Base-by-base conservation (phyloP, 2,797 vertebrate species). In the Enteromius viviparus region DNA sequence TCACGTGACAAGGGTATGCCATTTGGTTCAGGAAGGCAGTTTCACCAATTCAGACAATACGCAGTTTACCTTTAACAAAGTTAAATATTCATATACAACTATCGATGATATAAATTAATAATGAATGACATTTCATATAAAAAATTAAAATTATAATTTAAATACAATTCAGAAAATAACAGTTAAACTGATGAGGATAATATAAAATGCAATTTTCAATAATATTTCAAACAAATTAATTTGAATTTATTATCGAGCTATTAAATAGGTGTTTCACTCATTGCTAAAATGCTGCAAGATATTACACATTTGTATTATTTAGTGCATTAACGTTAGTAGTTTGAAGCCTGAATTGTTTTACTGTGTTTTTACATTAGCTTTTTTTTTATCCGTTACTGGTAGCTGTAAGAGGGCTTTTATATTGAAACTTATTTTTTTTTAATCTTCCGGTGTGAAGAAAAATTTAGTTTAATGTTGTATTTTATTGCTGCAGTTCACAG, bases 1-100 rank as follows among this genome's bases (percentile, higher is more conserved):
- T 85, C 81, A 85, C 78, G 85, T 88, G 81, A 76, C 53, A 0
- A 12, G 1, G 21, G 8, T 66, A 12, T 29, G 6, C 4, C 42
- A 60, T 15, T 26, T 29, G 58, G 9, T 65, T 0, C 4, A 47
- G 40, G 14, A 26, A 10, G 34, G 76, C 12, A 19, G 40, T 34
- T 66, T 40, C 65, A n/a, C 29, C 10, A 51, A 51, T 21, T 12
- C 0, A 21, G 26, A 19, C 45, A 47, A 29, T 11, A 1, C 29
- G 15, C 40, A 40, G 32, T 37, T 40, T 69, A 17, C 37, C 66
- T 55, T 47, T 14, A 65, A 47, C 26, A 51, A 32, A 32, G 4
- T 47, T 21, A 32, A n/a, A 10, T 32, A 29, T 14, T 42, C 12
- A 64, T 64, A 32, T n/a, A 21, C 17, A 77, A 21, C 19, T 1